Percentiles rank a stretch among this genome's conserved stretches.
These are phyloP conservation scores for Gari tellinella DNA, from an alignment of 2,888 invertebrate genomes.

Conservation along the genomic window DNA sequence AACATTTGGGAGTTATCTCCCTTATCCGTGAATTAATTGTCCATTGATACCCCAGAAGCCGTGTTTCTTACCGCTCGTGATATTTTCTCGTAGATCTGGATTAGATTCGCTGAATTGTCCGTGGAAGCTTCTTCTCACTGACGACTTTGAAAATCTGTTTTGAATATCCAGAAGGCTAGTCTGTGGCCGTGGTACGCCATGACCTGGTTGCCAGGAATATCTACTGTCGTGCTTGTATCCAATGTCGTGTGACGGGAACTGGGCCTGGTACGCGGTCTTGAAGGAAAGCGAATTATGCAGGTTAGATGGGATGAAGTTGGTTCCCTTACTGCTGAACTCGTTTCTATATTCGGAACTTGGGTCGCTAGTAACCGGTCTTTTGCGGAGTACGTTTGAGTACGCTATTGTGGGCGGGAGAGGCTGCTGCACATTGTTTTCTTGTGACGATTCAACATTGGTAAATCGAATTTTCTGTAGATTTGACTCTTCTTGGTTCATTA, in stretches of 20 bases:
- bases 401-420: constrained; percentile 19
- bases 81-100: constrained; percentile 81
- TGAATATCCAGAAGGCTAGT: constrained; percentile 76
- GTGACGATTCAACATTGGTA: constrained; percentile 32
- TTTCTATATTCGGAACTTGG: constrained; percentile 69
- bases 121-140: constrained; percentile 74
- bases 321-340: constrained; percentile 71
- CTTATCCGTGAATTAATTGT: constrained; percentile 79
- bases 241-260: constrained; percentile 71
- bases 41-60: constrained; percentile 78
- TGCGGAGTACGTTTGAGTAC: constrained; percentile 34
- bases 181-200: constrained; percentile 77
- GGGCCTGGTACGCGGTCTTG: constrained; percentile 69
- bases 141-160: constrained; percentile 79
- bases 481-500: constrained; percentile 1
- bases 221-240: constrained; percentile 73
- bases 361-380: constrained; percentile 58
- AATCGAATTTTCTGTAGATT: constrained; percentile 25
- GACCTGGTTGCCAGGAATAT: constrained; percentile 78
- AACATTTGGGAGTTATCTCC: neutral
- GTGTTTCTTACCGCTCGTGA: constrained; percentile 80
- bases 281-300: constrained; percentile 60
- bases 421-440: neutral
- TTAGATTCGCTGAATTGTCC: constrained; percentile 75
- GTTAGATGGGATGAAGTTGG: constrained; percentile 73